Evolutionary conservation across 1,140 invertebrate genomes (phyloP).

Genomic region (Bombus ignitus): DNA sequence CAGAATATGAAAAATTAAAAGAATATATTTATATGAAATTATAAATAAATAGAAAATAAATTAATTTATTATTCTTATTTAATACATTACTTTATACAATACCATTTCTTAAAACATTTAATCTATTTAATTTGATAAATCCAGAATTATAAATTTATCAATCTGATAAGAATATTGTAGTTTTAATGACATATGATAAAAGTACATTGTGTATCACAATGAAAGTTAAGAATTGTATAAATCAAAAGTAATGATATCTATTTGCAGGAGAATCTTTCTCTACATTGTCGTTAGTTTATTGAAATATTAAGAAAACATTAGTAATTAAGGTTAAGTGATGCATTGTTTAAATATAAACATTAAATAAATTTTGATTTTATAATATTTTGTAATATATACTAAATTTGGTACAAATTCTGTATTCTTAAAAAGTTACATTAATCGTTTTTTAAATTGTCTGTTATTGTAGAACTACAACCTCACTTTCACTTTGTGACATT

Average conservation of each 20-base stretch:
- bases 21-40: too few species aligned
- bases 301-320: neutral
- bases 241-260: neutral
- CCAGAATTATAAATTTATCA: neutral
- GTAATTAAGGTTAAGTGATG: neutral
- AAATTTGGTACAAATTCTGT: neutral
- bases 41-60: too few species aligned
- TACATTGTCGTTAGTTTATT: neutral
- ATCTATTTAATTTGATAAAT: conserved; percentile 9
- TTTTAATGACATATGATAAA: neutral
- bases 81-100: too few species aligned
- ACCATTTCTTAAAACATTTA: neutral
- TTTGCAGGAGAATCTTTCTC: neutral
- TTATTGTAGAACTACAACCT: neutral
- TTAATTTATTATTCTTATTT: too few species aligned
- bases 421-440: neutral
- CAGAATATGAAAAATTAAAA: too few species aligned
- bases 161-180: conserved; percentile 11
- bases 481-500: conserved; percentile 11
- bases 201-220: neutral
- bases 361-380: neutral
- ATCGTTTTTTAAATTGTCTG: too few species aligned
- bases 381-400: neutral
- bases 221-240: neutral
- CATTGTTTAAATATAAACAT: neutral